Base-by-base conservation (phyloP, 2,113 vertebrate genomes). In the Agelaius phoeniceus region DNA sequence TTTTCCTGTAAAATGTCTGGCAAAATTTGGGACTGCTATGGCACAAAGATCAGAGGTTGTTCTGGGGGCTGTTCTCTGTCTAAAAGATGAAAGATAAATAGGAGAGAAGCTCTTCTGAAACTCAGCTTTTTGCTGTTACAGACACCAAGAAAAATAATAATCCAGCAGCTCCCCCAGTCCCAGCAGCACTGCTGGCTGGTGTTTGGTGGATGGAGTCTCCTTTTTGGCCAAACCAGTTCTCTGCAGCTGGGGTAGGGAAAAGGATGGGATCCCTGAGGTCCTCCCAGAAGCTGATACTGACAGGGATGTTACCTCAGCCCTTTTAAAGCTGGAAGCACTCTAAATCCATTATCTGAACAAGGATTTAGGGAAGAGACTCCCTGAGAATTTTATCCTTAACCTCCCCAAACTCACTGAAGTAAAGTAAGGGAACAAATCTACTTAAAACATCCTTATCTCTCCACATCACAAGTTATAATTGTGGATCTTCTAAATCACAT, bases 381-480 rank as follows among this genome's bases (percentile, higher is more conserved):
- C 54, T 73, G 46, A 65, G 61, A 81, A 44, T 66, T 85, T 85
- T 80, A 15, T 33, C 58, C 43, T 91, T 73, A 71, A 46, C 18
- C 10, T 74, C 48, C 49, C 18, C 16, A 37, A 68, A 84, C 43
- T 58, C 76, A 73, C 33, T 72, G 33, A 90, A 84, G 44, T 61
- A 76, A 91, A 86, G 65, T 52, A 66, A 81, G 61, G 22, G 62
- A 82, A 89, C 8, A 1, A 84, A 18, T n/a, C 26, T 7, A 41
- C 41, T 94, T 96, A 87, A 61, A 95, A 78, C 59, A 87, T 67
- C 61, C 43, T 63, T 43, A 44, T 65, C 52, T 86, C 90, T 93
- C 86, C 80, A 61, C 68, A 48, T 79, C 51, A 65, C 35, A 95
- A 80, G 88, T 84, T 96, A 91, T 96, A 97, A 97, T 94, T 94